Percentiles rank a stretch among this genome's conserved stretches.
Evolutionary conservation across 2,113 vertebrate species (phyloP).

Genomic region (Emydura subglobosa): DNA sequence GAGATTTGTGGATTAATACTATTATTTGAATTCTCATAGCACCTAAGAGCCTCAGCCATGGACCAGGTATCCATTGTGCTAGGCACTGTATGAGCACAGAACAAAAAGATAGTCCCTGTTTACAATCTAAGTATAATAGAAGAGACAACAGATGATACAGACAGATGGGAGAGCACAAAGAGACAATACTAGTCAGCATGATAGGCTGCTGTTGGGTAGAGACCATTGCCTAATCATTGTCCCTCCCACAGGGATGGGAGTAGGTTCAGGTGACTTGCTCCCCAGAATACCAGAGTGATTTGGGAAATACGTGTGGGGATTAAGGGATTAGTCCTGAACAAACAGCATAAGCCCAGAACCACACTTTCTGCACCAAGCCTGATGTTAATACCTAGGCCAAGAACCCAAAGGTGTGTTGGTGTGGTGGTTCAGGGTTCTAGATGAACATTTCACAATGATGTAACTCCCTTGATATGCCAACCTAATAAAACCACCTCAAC

Average conservation of each 20-base stretch:
- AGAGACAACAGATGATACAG: too few relatives aligned
- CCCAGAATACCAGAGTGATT: neutral
- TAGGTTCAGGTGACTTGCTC: neutral
- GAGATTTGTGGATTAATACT: neutral
- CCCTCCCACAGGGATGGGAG: neutral
- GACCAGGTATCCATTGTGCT: neutral
- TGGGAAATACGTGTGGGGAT: neutral
- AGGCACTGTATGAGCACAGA: neutral
- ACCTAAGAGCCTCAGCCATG: neutral
- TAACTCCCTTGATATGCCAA: too few relatives aligned
- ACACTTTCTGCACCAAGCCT: rapidly evolving
- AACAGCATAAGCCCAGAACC: neutral
- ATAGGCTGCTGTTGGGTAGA: too few relatives aligned
- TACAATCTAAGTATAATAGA: neutral
- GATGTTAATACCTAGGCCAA: rapidly evolving
- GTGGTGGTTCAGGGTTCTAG: neutral
- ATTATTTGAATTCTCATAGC: neutral
- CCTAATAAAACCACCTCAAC: too few relatives aligned
- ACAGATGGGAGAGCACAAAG: too few relatives aligned
- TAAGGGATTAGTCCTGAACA: neutral
- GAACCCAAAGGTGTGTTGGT: neutral
- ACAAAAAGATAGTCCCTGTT: neutral
- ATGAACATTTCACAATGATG: neutral
- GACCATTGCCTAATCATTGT: too few relatives aligned
- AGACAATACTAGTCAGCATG: too few relatives aligned